phyloP scores from a whole-genome alignment of 2,888 invertebrate genomes.

The Dastarcus helophoroides region DNA sequence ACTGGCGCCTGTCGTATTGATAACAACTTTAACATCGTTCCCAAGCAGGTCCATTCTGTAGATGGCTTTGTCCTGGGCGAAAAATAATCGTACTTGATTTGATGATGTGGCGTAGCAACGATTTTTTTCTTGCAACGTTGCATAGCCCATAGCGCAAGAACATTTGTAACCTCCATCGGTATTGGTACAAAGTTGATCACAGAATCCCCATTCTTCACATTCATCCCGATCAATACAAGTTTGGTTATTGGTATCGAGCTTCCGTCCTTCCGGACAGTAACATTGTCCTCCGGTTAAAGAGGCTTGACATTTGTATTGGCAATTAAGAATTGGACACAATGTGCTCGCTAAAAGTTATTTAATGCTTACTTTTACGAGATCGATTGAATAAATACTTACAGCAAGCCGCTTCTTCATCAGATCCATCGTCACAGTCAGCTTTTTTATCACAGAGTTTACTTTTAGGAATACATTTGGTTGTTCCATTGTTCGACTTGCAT shows the following conservation, averaged over 20 bases:
- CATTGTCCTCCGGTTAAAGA: constrained; percentile 85
- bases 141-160: constrained; percentile 58
- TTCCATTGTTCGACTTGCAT: constrained; percentile 62
- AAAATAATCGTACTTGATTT: constrained; percentile 49
- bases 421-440: constrained; percentile 81
- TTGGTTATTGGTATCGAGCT: constrained; percentile 70
- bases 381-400: constrained; percentile 59
- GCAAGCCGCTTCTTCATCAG: constrained; percentile 80
- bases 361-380: neutral
- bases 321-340: constrained; percentile 73
- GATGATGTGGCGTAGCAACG: constrained; percentile 53
- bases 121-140: constrained; percentile 37
- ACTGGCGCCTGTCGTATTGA: constrained; percentile 75
- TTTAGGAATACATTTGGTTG: constrained; percentile 78
- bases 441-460: constrained; percentile 84
- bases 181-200: constrained; percentile 90
- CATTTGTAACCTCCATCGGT: constrained; percentile 76
- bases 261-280: constrained; percentile 75
- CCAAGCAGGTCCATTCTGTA: constrained; percentile 60
- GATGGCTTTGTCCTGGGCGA: constrained; percentile 61
- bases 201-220: constrained; percentile 84
- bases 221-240: constrained; percentile 90
- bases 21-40: constrained; percentile 49
- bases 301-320: constrained; percentile 84
- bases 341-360: constrained; percentile 51